These are phyloP conservation scores for Macrophya annulata DNA, from an alignment of 2,888 invertebrate genomes.

Conservation along the genomic window DNA sequence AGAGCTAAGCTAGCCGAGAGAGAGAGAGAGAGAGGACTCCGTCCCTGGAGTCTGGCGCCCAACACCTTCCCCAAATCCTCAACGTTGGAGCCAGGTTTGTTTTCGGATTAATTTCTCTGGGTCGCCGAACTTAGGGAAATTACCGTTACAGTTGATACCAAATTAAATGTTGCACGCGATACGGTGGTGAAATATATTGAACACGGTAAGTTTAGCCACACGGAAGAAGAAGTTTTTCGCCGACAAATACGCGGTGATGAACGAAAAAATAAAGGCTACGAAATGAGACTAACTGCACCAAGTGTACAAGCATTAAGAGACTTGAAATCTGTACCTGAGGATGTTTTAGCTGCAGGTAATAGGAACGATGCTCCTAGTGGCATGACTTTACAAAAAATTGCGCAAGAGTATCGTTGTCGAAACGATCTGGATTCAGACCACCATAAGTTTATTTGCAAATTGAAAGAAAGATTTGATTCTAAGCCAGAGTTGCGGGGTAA, in stretches of 20 bases:
- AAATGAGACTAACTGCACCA: neutral
- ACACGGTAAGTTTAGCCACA: neutral
- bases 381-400: slow-evolving; percentile 51
- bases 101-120: no score
- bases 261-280: neutral
- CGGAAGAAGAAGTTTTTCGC: neutral
- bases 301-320: neutral
- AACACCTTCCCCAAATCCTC: no score
- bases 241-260: neutral
- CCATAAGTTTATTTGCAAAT: slow-evolving; percentile 12
- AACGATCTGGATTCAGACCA: slow-evolving; percentile 52
- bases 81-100: no score
- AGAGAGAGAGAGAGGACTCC: no score
- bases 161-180: neutral
- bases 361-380: slow-evolving; percentile 46
- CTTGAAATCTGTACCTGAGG: slow-evolving; percentile 25
- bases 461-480: neutral
- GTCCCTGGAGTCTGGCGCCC: no score
- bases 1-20: no score
- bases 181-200: neutral
- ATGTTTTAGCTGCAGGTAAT: slow-evolving; percentile 53
- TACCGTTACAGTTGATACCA: no score
- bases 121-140: no score
- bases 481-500: neutral
- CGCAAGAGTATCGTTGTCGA: slow-evolving; percentile 16